Evolutionary conservation across 2,797 vertebrate species (phyloP).

Genomic region (Brachymystax lenok): DNA sequence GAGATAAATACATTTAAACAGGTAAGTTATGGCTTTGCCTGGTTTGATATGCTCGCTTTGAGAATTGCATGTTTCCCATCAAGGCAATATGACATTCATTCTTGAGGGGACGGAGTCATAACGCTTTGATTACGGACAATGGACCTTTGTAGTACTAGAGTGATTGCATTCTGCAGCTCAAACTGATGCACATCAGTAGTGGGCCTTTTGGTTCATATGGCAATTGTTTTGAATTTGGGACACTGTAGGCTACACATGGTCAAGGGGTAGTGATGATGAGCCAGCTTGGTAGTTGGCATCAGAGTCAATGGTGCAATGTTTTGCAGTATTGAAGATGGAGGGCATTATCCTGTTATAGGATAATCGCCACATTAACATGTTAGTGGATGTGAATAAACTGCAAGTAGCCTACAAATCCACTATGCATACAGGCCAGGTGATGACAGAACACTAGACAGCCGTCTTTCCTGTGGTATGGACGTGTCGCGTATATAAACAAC

Average conservation of each 20-base stretch:
- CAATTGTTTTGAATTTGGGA: neutral
- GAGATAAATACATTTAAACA: neutral
- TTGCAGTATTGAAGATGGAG: neutral
- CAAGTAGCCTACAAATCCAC: too few species aligned
- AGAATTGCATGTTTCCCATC: neutral
- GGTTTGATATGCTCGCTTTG: neutral
- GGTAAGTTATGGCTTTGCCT: neutral
- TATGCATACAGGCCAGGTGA: neutral
- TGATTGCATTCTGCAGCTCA: neutral
- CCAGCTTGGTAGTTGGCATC: neutral
- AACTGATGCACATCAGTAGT: neutral
- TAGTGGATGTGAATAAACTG: neutral
- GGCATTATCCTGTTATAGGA: neutral
- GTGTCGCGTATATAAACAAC: constrained; percentile 44
- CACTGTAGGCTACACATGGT: neutral
- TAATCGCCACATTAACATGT: neutral
- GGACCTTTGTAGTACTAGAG: neutral
- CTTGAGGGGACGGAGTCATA: neutral
- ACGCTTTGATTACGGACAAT: neutral
- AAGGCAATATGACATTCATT: neutral
- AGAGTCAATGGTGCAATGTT: neutral
- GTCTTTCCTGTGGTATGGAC: neutral
- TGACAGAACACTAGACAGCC: neutral
- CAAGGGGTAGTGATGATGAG: neutral
- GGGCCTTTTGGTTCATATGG: neutral